Conservation (phyloP, 2,797 vertebrate genomes). For the Rhabdomys pumilio region DNA sequence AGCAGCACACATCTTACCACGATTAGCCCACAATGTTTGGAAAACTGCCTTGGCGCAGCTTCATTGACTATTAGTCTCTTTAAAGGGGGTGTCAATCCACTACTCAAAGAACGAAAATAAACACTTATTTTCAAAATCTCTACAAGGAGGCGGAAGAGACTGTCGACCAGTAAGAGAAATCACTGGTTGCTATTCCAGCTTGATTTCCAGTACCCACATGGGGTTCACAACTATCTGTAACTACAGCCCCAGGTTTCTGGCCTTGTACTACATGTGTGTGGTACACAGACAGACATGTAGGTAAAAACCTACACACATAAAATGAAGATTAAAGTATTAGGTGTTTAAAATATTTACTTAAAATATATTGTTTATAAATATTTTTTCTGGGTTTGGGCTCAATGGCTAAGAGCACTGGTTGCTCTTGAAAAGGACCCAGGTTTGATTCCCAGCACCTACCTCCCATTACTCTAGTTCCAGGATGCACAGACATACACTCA, state of each 20-base stretch:
- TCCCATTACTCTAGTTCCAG: neutral
- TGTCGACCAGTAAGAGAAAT: neutral
- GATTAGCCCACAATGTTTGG: conserved; percentile 9
- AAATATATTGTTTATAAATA: neutral
- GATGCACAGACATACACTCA: neutral
- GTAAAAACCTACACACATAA: neutral
- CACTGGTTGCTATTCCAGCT: neutral
- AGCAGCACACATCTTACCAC: neutral
- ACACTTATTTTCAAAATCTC: neutral
- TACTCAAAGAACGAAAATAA: conserved; percentile 16
- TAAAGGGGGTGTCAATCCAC: conserved; percentile 23
- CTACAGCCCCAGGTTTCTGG: neutral
- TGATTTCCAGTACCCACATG: neutral
- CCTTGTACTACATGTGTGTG: neutral
- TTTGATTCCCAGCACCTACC: neutral
- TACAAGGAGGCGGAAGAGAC: neutral
- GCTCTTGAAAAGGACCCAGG: neutral
- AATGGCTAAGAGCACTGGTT: neutral
- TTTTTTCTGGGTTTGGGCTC: neutral
- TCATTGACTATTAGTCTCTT: neutral
- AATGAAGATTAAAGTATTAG: neutral
- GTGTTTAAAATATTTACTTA: neutral
- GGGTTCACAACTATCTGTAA: neutral
- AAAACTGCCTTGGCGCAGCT: conserved; percentile 47
- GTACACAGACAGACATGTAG: neutral